Evolutionary conservation across 2,888 invertebrate species (phyloP).

Genomic region (Anagyrus pseudococci): DNA sequence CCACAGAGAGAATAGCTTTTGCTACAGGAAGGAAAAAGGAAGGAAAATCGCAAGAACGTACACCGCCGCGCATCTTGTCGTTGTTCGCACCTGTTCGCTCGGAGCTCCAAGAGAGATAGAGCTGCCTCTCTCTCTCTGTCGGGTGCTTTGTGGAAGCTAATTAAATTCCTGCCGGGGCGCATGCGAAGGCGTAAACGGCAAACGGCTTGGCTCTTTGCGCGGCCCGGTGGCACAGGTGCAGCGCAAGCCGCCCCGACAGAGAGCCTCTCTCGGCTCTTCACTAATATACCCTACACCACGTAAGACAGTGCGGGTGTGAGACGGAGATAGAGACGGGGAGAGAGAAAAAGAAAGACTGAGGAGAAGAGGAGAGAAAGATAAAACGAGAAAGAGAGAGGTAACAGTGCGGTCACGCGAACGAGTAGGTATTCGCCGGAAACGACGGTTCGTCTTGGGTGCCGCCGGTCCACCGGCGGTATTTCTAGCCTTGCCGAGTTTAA

Average conservation of each 20-base stretch:
- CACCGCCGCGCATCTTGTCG: not conserved
- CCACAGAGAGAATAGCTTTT: too few species aligned
- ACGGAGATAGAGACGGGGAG: too few species aligned
- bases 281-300: too few species aligned
- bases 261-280: too few species aligned
- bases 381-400: not conserved
- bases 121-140: not conserved
- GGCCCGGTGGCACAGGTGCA: conserved; percentile 19
- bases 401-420: conserved; percentile 27
- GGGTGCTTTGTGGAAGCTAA: conserved; percentile 14
- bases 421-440: conserved; percentile 27
- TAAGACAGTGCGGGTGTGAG: too few species aligned
- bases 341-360: too few species aligned
- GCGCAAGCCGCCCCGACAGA: too few species aligned
- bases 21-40: too few species aligned
- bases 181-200: not conserved
- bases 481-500: too few species aligned
- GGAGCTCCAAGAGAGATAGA: too few species aligned
- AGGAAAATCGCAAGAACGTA: too few species aligned
- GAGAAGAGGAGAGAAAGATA: not conserved
- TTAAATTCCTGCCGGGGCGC: conserved; percentile 26
- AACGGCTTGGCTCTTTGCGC: not conserved
- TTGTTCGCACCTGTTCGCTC: conserved; percentile 31
- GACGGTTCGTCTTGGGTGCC: conserved; percentile 21
- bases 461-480: conserved; percentile 2